Evolutionary conservation across 1,140 invertebrate genomes (phyloP).

Genomic region (Cydia splendana): DNA sequence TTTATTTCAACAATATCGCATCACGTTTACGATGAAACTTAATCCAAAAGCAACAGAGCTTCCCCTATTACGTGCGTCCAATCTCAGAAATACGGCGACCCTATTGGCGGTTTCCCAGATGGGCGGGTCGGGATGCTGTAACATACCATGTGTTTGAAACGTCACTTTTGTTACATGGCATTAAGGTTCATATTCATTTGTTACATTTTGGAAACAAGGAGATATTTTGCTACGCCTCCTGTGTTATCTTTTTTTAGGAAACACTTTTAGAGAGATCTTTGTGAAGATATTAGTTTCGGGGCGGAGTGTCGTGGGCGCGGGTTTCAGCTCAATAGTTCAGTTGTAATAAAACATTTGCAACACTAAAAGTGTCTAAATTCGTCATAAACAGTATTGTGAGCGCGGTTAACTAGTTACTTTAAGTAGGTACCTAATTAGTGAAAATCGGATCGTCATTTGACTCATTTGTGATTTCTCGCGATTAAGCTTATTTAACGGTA

Average conservation of each 20-base stretch:
- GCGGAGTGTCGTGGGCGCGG: conserved; percentile 62
- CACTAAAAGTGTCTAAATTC: conserved; percentile 20
- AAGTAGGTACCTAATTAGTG: background rate
- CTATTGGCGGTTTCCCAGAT: conserved; percentile 52
- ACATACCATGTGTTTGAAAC: conserved; percentile 35
- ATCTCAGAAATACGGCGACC: conserved; percentile 44
- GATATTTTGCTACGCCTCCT: conserved; percentile 61
- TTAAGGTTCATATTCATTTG: conserved; percentile 54
- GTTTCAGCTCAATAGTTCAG: conserved; percentile 37
- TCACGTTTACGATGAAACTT: conserved; percentile 49
- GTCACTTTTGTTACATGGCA: conserved; percentile 48
- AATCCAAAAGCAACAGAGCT: conserved; percentile 56
- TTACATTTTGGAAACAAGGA: conserved; percentile 43
- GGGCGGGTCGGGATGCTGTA: conserved; percentile 66
- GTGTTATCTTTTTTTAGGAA: conserved; percentile 48
- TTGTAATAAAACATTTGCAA: conserved; percentile 32
- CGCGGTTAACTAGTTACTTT: background rate
- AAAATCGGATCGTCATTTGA: background rate
- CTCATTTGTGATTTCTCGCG: background rate
- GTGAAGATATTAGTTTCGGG: conserved; percentile 63
- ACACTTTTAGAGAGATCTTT: conserved; percentile 48
- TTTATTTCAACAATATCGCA: conserved; percentile 22
- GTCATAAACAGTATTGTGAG: background rate
- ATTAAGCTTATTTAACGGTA: background rate
- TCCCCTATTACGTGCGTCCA: conserved; percentile 66